Percentiles rank a stretch among this genome's conserved stretches.
These are phyloP conservation scores for Diogma glabrata DNA, from an alignment of 2,888 invertebrate genomes.

Conservation along the genomic window DNA sequence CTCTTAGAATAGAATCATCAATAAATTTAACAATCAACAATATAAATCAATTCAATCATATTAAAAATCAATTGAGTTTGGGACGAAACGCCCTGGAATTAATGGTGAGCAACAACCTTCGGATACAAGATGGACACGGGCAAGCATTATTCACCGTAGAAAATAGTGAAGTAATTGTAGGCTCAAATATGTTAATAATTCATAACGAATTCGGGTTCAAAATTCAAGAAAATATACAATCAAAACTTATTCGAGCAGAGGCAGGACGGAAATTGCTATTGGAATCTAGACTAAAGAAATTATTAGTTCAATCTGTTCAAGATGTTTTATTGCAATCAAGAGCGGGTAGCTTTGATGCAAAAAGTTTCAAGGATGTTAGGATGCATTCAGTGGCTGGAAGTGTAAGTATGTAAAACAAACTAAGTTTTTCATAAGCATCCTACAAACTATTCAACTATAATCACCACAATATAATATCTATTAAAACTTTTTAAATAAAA, in stretches of 20 bases:
- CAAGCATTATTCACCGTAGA: conserved; percentile 63
- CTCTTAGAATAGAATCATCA: conserved; percentile 8
- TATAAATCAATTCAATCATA: not conserved
- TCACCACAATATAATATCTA: too few relatives aligned
- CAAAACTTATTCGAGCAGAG: conserved; percentile 59
- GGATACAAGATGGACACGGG: conserved; percentile 1
- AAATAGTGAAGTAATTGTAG: conserved; percentile 66
- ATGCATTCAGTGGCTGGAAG: conserved; percentile 72
- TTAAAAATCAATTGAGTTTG: conserved; percentile 2
- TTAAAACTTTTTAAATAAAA: too few relatives aligned
- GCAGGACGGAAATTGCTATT: conserved; percentile 41
- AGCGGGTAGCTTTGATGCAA: conserved; percentile 74
- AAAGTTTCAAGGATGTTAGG: conserved; percentile 70
- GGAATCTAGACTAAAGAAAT: conserved; percentile 77
- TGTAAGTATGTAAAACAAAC: too few relatives aligned
- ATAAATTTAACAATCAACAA: conserved; percentile 3
- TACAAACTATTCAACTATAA: too few relatives aligned
- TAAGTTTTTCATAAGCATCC: too few relatives aligned
- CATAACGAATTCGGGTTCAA: conserved; percentile 71
- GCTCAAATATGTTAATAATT: conserved; percentile 64
- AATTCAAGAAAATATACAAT: conserved; percentile 73
- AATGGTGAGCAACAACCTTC: not conserved
- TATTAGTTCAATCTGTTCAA: conserved; percentile 72
- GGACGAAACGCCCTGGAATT: not conserved
- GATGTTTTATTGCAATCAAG: conserved; percentile 74